Evolutionary conservation across 2,113 vertebrate genomes (phyloP).

Genomic region (Nyctibius bracteatus): DNA sequence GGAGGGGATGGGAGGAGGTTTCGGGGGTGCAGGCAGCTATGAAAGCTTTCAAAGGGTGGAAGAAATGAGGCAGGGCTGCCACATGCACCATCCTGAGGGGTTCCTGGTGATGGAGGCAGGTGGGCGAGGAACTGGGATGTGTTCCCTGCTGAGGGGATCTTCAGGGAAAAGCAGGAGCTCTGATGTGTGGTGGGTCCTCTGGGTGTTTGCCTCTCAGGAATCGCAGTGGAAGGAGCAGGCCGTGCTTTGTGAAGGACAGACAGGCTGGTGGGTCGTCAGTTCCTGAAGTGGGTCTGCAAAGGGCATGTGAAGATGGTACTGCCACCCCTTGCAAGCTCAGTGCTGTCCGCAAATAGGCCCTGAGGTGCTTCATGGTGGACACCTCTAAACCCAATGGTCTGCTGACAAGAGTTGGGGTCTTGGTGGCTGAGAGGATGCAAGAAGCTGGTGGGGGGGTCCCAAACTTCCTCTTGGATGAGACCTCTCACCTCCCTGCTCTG

Average conservation of each 20-base stretch:
- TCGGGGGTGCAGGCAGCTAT: fast-evolving
- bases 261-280: not conserved
- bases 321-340: not conserved
- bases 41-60: not conserved
- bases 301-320: not conserved
- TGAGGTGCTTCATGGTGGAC: not conserved
- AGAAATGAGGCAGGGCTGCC: not conserved
- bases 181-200: not conserved
- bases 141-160: not conserved
- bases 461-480: not conserved
- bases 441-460: not conserved
- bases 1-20: not conserved
- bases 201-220: not conserved
- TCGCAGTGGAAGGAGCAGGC: not conserved
- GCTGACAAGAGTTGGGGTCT: not conserved
- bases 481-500: not conserved
- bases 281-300: not conserved
- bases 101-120: not conserved
- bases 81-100: fast-evolving
- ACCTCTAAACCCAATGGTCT: not conserved
- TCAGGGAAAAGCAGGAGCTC: not conserved
- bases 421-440: not conserved
- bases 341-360: not conserved
- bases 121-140: not conserved
- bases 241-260: not conserved